Base-by-base conservation (phyloP, 92 coral and sea anemone species). In the Bergia sp. region DNA sequence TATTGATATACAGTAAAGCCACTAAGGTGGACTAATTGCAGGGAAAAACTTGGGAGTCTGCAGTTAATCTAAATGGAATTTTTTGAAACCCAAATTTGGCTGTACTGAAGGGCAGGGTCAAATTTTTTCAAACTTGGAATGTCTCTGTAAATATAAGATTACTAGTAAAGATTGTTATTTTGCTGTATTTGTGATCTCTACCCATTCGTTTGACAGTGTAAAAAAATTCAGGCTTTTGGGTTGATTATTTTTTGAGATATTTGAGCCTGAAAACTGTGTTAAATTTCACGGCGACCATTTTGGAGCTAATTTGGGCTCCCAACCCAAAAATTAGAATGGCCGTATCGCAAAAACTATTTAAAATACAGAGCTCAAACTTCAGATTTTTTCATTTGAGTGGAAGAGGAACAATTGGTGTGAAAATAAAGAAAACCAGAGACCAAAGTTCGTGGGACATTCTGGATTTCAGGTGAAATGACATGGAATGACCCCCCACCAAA, bases 191-290 rank as follows among this genome's bases (percentile, higher is more conserved):
- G 1, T 1, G 10, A 73, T 73, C 78, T 36, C 2, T 73, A 73
- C 21, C 45, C 40, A 29, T 44, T 38, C 37, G 45, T 37, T 29
- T 73, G 45, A 73, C 40, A 15, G 45, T 15, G 3, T 13, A 73
- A 73, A 73, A 73, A 73, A 38, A n/a, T 73, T 73, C 77, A 29
- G 77, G 43, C 77, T 73, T 73, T 37, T 73, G 77, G 43, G 15
- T 36, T 73, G 36, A 0, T 0, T n/a, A 73, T 11, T 0, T 21
- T 73, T 73, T 73, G 77, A 73, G 43, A 36, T 73, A 73, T 36
- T 29, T 23, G 15, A 10, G 38, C 77, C 8, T 29, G 77, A 72
- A 72, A 3, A 72, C 42, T 2, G 77, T 73, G 77, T 73, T 37
- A 29, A 73, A 73, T 73, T 36, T 36, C 77, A 73, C 42, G 77